Evolutionary conservation across 2,888 invertebrate species (phyloP), one percentile per base, ranked within the genome.

Genomic region (Cerceris rybyensis): DNA sequence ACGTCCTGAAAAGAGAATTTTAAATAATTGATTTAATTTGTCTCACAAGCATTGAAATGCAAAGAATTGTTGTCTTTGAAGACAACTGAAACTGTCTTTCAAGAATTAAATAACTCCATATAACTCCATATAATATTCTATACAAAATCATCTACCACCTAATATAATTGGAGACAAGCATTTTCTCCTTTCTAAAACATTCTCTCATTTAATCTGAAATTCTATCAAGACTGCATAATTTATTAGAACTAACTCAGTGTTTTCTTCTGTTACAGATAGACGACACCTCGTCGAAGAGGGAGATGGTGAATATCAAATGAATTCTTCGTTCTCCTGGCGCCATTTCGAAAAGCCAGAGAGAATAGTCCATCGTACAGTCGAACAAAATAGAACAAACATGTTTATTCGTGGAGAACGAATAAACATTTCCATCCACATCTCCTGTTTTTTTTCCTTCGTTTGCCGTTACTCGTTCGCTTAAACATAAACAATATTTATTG

Each of bases 201-300:
- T 28, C 28, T 28, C 28, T 28, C 28, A 28, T 2, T 4, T 28
- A 4, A 28, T 28, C 28, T 28, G 2, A 1, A 28, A 28, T 28
- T 11, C 6, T 11, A 46, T 46, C 46, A 11, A 46, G 46, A 6
- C 6, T 46, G 8, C 46, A 46, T 46, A 28, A 28, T 28, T 28
- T 28, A 28, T 4, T 28, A 28, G 8, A 46, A 46, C 46, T 8
- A 46, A 11, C 9, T 46, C 8, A 1, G n/a, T 7, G 28, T 50
- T 14, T 50, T 0, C 16, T 28, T 55, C 42, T 43, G 7, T 78
- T 70, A 1, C 78, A 80, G 79, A 64, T 74, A 55, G 79, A 78
- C 17, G 79, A 61, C 41, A 78, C 70, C 16, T 49, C 70, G 7
- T 49, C 43, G 55, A 63, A 46, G 64, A 70, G 67, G 78, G 74